phyloP scores from a whole-genome alignment of 1,140 invertebrate genomes.

The Philotrypesis tridentata region DNA sequence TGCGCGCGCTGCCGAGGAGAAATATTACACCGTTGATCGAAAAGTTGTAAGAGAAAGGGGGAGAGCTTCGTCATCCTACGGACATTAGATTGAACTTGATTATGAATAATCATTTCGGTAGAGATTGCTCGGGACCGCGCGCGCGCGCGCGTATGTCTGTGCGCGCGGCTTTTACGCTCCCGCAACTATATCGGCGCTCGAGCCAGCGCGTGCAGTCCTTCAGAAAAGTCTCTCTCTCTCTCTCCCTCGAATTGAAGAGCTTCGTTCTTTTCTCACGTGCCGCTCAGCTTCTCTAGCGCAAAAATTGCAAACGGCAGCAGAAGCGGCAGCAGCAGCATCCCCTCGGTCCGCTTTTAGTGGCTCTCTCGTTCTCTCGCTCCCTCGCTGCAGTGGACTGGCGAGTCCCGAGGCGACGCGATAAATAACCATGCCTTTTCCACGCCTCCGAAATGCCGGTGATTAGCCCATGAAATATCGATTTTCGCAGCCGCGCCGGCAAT shows the following conservation, averaged over 20 bases:
- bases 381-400: slow-evolving; percentile 27
- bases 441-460: slow-evolving; percentile 74
- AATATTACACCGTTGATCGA: slow-evolving; percentile 45
- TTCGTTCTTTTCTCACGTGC: too few species aligned
- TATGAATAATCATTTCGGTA: slow-evolving; percentile 70
- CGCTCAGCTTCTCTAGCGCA: background rate
- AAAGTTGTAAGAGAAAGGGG: slow-evolving; percentile 25
- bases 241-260: too few species aligned
- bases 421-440: slow-evolving; percentile 74
- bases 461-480: slow-evolving; percentile 74
- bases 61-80: slow-evolving; percentile 67
- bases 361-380: too few species aligned
- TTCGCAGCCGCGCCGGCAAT: slow-evolving; percentile 55
- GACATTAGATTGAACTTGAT: slow-evolving; percentile 72
- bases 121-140: slow-evolving; percentile 5
- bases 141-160: background rate
- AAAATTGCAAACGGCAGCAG: background rate
- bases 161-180: too few species aligned
- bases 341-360: background rate
- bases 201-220: background rate
- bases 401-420: slow-evolving; percentile 71
- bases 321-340: slow-evolving; percentile 9
- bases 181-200: background rate
- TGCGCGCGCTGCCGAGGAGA: slow-evolving; percentile 29
- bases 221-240: background rate